These are phyloP conservation scores for Semotilus atromaculatus DNA, from an alignment of 2,797 vertebrate species.

Conservation along the genomic window DNA sequence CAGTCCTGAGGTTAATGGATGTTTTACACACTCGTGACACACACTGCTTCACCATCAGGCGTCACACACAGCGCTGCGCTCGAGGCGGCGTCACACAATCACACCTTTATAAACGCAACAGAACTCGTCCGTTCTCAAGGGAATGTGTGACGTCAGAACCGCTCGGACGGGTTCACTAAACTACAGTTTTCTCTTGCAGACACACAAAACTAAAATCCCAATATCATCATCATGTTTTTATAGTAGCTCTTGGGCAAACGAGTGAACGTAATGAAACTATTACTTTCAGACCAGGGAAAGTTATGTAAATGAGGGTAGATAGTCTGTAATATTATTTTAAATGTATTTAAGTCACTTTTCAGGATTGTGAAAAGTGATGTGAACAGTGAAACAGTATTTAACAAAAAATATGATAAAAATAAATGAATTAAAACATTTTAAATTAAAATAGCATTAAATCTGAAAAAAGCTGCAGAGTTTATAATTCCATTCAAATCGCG, in stretches of 20 bases:
- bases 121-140: background rate
- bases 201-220: too few relatives aligned
- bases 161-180: background rate
- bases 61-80: slow-evolving; percentile 6
- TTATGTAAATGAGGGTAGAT: background rate
- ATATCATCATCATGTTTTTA: background rate
- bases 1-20: background rate
- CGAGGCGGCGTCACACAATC: slow-evolving; percentile 21
- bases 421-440: too few relatives aligned
- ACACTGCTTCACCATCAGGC: slow-evolving; percentile 12
- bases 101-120: background rate
- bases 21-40: slow-evolving; percentile 27
- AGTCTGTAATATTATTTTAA: too few relatives aligned
- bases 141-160: background rate
- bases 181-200: too few relatives aligned
- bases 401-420: background rate
- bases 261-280: too few relatives aligned
- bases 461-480: background rate
- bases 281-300: too few relatives aligned
- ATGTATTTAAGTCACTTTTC: background rate
- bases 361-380: background rate
- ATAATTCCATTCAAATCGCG: background rate
- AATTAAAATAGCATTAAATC: background rate
- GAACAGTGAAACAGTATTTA: background rate
- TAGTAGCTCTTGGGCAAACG: background rate